phyloP scores from a whole-genome alignment of 1,140 invertebrate species.

The Ladona fulva region DNA sequence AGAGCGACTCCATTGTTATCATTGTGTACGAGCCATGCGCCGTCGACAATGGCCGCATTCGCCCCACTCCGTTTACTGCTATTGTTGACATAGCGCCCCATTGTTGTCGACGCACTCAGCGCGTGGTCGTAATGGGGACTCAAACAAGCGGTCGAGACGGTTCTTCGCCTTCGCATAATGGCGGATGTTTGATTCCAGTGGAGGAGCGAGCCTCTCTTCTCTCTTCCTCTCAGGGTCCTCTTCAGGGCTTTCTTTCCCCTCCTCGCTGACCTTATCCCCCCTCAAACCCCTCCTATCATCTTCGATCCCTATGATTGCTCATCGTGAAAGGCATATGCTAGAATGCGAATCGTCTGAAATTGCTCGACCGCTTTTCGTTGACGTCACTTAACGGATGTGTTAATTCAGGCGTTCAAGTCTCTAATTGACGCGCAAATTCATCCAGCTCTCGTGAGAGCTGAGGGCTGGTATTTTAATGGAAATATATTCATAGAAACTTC shows the following conservation, averaged over 20 bases:
- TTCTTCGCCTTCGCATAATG: neutral
- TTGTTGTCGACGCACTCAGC: neutral
- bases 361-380: too few species aligned
- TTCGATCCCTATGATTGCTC: too few species aligned
- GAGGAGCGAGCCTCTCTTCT: neutral
- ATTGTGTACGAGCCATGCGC: neutral
- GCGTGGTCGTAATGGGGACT: neutral
- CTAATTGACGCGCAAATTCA: too few species aligned
- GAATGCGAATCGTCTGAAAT: too few species aligned
- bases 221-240: neutral
- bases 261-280: neutral
- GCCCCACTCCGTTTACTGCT: neutral
- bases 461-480: too few species aligned
- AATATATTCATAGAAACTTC: too few species aligned
- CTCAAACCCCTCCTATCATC: neutral
- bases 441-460: too few species aligned
- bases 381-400: too few species aligned
- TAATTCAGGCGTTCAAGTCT: too few species aligned
- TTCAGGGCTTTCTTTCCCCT: neutral
- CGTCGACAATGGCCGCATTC: neutral
- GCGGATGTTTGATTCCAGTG: slow-evolving; percentile 2
- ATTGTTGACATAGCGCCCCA: neutral
- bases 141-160: neutral
- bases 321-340: too few species aligned
- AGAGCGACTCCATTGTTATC: neutral